Conservation (phyloP, 1,140 invertebrate species). For the Atta cephalotes region DNA sequence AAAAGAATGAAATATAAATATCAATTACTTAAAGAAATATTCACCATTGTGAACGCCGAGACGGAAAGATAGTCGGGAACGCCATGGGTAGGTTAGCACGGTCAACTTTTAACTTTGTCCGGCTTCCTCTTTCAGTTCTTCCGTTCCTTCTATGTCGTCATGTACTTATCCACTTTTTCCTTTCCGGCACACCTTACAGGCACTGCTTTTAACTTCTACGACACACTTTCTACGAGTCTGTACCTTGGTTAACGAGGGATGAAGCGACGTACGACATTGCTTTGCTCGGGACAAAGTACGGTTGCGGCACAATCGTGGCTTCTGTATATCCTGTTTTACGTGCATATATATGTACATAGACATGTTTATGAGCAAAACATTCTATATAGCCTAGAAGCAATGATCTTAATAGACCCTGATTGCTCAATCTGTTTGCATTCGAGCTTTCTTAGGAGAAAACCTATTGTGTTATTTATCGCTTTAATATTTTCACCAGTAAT, state of each 20-base stretch:
- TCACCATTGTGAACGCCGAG: slow-evolving; percentile 7
- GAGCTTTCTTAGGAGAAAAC: neutral
- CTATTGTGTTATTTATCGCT: neutral
- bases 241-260: slow-evolving; percentile 52
- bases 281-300: slow-evolving; percentile 41
- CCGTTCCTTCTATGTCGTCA: neutral
- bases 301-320: slow-evolving; percentile 54
- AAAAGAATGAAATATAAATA: neutral
- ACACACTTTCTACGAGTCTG: slow-evolving; percentile 47
- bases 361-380: slow-evolving; percentile 59
- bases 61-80: neutral
- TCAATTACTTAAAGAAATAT: slow-evolving; percentile 37
- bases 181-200: slow-evolving; percentile 37
- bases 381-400: slow-evolving; percentile 26
- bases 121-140: slow-evolving; percentile 9
- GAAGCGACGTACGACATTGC: slow-evolving; percentile 38
- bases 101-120: slow-evolving; percentile 60
- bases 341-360: slow-evolving; percentile 51
- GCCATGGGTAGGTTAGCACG: slow-evolving; percentile 36
- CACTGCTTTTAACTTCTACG: slow-evolving; percentile 59
- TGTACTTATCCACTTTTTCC: slow-evolving; percentile 50
- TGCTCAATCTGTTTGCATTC: slow-evolving; percentile 40
- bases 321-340: slow-evolving; percentile 29
- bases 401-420: slow-evolving; percentile 51
- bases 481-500: neutral